Base-by-base conservation (phyloP, 2,888 invertebrate species). In the Hydroisotoma schaefferi region DNA sequence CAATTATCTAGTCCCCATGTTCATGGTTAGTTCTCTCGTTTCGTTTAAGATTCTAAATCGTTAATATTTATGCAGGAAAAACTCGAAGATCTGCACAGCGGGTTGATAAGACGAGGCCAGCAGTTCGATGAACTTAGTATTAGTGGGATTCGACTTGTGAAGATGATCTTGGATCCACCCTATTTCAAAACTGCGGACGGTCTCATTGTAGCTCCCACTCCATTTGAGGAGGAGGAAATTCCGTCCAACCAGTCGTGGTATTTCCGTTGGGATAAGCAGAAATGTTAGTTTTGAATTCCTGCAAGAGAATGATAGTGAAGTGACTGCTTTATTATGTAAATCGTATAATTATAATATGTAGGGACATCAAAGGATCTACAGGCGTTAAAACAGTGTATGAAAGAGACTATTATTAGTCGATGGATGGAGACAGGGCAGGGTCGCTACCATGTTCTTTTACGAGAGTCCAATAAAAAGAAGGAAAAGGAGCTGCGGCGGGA, bases 321-420 rank as follows among this genome's bases (percentile, higher is more conserved):
- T 43, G 44, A 43, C 22, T 20, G 22, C 22, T 15, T 15, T 47
- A 22, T 6, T 33, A 38, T 15, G 23, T 49, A n/a, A n/a, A n/a
- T n/a, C n/a, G n/a, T n/a, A n/a, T n/a, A n/a, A n/a, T n/a, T n/a
- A 38, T 33, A 46, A 51, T 40, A 48, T 51, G 6, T 33, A 70
- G 70, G 70, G 71, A 69, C 69, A 12, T 56, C 59, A 2, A 67
- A 68, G 28, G 71, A 71, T 33, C 33, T 66, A 1, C 15, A 44
- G 2, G 55, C 61, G 25, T 40, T 71, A 46, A 56, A 63, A n/a
- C 33, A 27, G 25, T 55, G 58, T n/a, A 60, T 71, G 4, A 51
- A 43, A n/a, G 67, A 69, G 48, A 49, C 47, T 1, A 40, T 69
- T 12, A 5, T 47, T 2, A 51, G 59, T 2, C 55, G 43, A 15